Evolutionary conservation across 2,113 vertebrate genomes (phyloP).

Genomic region (Martes martes): DNA sequence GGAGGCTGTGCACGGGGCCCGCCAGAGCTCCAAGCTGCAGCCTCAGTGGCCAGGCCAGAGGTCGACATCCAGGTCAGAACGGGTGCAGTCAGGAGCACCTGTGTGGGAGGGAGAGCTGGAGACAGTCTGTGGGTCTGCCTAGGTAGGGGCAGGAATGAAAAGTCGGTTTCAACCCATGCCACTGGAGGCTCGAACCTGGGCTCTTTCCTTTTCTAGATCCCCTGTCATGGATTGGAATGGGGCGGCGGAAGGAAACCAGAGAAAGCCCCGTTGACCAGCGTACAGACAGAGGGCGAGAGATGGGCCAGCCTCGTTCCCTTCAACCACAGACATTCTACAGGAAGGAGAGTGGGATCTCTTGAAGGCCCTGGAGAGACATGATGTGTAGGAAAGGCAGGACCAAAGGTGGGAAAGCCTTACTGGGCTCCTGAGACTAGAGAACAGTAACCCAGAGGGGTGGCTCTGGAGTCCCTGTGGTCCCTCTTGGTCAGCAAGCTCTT

Average conservation of each 20-base stretch:
- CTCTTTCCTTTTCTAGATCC: neutral
- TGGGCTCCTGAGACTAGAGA: neutral
- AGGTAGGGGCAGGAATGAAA: neutral
- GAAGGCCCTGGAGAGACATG: neutral
- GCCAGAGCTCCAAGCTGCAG: conserved; percentile 32
- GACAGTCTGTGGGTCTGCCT: neutral
- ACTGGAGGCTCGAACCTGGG: neutral
- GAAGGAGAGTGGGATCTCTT: neutral
- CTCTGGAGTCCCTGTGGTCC: neutral
- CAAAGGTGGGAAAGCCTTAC: neutral
- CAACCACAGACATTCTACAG: neutral
- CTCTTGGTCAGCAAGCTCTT: neutral
- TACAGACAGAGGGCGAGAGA: neutral
- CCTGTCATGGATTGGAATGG: neutral
- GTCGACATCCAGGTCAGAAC: neutral
- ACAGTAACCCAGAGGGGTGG: neutral
- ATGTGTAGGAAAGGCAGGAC: neutral
- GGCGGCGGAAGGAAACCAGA: neutral
- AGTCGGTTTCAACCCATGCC: neutral
- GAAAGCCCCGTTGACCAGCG: no score
- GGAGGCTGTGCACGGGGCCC: neutral
- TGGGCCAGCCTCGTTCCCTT: neutral
- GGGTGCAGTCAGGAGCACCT: neutral
- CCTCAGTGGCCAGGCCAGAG: conserved; percentile 39
- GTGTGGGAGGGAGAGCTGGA: neutral